Evolutionary conservation across 2,888 invertebrate genomes (phyloP), one percentile per base, ranked within the genome.

Genomic region (Adelognathus sp.): DNA sequence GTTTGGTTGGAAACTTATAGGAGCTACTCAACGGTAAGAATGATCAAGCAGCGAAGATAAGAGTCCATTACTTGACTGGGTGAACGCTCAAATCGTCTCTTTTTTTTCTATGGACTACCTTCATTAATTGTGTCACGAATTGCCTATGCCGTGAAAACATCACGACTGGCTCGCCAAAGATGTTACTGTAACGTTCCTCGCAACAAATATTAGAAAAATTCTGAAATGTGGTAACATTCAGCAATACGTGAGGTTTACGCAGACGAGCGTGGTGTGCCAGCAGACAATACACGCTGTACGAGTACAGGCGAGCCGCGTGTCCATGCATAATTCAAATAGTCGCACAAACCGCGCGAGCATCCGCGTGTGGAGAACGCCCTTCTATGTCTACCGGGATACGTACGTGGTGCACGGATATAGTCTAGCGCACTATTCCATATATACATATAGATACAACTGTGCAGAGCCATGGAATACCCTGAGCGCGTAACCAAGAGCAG

Each of bases 241-340:
- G 31, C 33, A 50, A 27, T 64, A 33, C 33, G 60, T 67, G 66
- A 36, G 67, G 61, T 54, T 58, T 21, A 33, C 60, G 66, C 60
- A 56, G 86, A 86, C 87, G 87, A 85, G 41, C 63, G 61, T 70
- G 84, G 61, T 70, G 84, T 83, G 83, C 86, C 85, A 29, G 88
- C 88, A 90, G 90, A 90, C 90, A 90, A 90, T 90, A 90, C 90
- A 89, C 88, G 89, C 87, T 88, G 88, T 87, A 50, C 14, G 11
- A 63, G 36, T 18, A 64, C 16, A 89, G 89, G 88, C 89, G 88
- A 89, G 86, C 90, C 90, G 63, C 77, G 88, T 90, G 90, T 89
- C 90, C 89, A 90, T 91, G 91, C 91, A 91, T 91, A 90, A 91
- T 91, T 90, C 91, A 91, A 88, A 87, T 85, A 88, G 90, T 90